phyloP scores from a whole-genome alignment of 2,113 vertebrate genomes.

The Argyrosomus japonicus region DNA sequence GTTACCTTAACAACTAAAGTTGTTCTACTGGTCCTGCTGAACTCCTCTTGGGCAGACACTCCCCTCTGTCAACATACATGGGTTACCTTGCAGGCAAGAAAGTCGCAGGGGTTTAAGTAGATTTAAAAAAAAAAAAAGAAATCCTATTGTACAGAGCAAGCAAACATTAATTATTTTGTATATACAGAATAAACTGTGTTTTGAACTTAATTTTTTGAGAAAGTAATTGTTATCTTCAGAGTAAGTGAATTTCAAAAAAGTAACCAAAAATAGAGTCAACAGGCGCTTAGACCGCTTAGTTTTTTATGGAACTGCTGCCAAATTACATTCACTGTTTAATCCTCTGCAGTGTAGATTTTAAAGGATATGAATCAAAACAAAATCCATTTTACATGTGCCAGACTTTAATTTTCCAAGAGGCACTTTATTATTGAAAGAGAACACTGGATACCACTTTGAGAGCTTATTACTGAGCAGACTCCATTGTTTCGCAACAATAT shows the following conservation, averaged over 20 bases:
- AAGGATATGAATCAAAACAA: slow-evolving; percentile 53
- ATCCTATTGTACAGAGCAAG: neutral
- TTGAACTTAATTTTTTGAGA: neutral
- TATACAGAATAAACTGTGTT: neutral
- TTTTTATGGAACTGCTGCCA: slow-evolving; percentile 6
- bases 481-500: slow-evolving; percentile 38
- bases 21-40: slow-evolving; percentile 4
- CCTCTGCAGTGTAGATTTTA: slow-evolving; percentile 33
- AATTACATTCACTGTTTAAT: slow-evolving; percentile 53
- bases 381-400: slow-evolving; percentile 48
- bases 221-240: neutral
- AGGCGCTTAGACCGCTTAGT: slow-evolving; percentile 15
- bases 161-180: neutral
- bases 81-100: slow-evolving; percentile 5
- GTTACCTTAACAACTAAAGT: slow-evolving; percentile 37
- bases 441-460: slow-evolving; percentile 22
- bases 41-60: slow-evolving; percentile 21
- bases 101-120: neutral
- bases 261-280: neutral
- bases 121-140: too few relatives aligned
- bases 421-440: slow-evolving; percentile 53
- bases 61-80: slow-evolving; percentile 1
- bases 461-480: slow-evolving; percentile 46
- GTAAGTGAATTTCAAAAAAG: neutral
- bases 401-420: slow-evolving; percentile 55